These are phyloP conservation scores for Odontesthes bonariensis DNA, from an alignment of 2,113 vertebrate genomes.

Conservation along the genomic window DNA sequence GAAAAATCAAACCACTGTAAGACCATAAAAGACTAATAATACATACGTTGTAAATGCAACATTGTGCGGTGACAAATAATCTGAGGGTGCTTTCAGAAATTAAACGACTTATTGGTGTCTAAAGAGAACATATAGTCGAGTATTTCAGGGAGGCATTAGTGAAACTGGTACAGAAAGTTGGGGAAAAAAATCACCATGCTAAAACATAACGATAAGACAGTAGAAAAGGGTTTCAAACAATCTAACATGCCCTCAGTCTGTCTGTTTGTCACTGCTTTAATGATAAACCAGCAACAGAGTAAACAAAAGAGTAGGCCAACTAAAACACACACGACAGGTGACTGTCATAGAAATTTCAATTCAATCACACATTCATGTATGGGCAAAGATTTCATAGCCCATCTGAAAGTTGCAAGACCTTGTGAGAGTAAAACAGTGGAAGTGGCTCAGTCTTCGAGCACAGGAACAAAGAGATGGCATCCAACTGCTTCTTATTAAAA, in stretches of 20 bases:
- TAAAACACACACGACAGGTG: background rate
- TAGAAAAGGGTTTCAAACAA: too few relatives aligned
- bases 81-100: background rate
- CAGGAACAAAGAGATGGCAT: background rate
- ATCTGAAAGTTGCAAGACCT: background rate
- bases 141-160: background rate
- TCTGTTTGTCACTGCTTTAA: background rate
- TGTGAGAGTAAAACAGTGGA: background rate
- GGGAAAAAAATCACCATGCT: too few relatives aligned
- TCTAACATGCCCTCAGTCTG: background rate
- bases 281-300: background rate
- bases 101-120: background rate
- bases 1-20: conserved; percentile 13
- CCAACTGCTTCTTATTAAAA: background rate
- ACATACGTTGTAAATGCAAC: background rate
- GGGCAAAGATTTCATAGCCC: background rate
- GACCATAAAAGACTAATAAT: background rate
- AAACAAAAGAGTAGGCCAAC: background rate
- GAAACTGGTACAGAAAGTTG: background rate
- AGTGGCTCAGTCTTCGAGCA: background rate
- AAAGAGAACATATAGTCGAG: background rate
- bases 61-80: background rate
- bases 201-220: too few relatives aligned
- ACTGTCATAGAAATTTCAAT: background rate
- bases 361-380: background rate